Percentiles rank a stretch among this genome's conserved stretches.
phyloP scores from a whole-genome alignment of 2,888 invertebrate genomes.

The Sminthurides aquaticus region DNA sequence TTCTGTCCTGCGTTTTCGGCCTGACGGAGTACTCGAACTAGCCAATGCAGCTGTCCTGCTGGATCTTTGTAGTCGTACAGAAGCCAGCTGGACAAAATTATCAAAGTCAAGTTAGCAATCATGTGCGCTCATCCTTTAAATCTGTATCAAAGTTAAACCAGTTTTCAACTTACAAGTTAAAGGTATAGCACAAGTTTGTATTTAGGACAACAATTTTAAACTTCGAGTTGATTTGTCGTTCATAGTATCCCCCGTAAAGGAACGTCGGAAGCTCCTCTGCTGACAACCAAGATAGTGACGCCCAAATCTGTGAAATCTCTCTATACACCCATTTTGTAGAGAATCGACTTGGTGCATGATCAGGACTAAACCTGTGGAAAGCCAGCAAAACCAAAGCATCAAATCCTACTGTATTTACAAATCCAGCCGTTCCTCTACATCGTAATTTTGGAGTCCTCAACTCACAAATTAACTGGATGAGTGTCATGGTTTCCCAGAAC shows the following conservation, averaged over 20 bases:
- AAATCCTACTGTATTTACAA: too few species aligned
- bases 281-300: slow-evolving; percentile 56
- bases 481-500: slow-evolving; percentile 41
- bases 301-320: slow-evolving; percentile 63
- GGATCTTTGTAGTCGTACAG: slow-evolving; percentile 66
- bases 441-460: neutral
- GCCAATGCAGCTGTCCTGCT: slow-evolving; percentile 70
- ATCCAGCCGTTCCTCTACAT: too few species aligned
- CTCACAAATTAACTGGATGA: slow-evolving; percentile 37
- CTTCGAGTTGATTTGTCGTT: slow-evolving; percentile 58
- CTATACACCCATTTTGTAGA: slow-evolving; percentile 63
- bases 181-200: slow-evolving; percentile 67
- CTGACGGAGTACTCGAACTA: slow-evolving; percentile 61
- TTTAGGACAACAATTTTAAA: slow-evolving; percentile 70
- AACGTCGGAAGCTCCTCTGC: slow-evolving; percentile 56
- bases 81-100: slow-evolving; percentile 53
- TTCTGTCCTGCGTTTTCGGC: slow-evolving; percentile 67
- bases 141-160: slow-evolving; percentile 40
- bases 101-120: neutral
- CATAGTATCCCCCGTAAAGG: slow-evolving; percentile 67
- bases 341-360: slow-evolving; percentile 31
- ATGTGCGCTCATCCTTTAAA: too few species aligned
- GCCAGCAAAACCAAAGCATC: too few species aligned
- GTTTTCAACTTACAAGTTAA: slow-evolving; percentile 51
- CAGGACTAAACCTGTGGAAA: slow-evolving; percentile 32